Conservation (phyloP, 2,797 vertebrate genomes). For the Melopsittacus undulatus region DNA sequence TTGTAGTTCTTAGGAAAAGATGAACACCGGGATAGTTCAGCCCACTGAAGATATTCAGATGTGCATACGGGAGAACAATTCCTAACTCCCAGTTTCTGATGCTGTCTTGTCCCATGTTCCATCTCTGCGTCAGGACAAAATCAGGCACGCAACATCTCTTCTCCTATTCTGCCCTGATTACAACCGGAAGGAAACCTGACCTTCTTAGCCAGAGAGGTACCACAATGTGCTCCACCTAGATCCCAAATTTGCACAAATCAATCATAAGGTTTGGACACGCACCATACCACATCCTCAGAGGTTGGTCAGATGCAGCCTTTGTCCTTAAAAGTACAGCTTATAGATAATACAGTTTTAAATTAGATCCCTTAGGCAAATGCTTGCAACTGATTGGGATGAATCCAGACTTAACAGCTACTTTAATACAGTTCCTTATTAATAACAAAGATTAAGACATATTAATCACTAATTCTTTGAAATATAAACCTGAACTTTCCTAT, state of each 20-base stretch:
- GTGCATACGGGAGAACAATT: not conserved
- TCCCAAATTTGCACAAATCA: not conserved
- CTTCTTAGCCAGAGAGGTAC: not conserved
- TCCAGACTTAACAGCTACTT: not conserved
- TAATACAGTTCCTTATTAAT: not conserved
- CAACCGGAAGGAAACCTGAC: not conserved
- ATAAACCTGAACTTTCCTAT: not conserved
- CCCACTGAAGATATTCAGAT: not conserved
- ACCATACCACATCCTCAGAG: not conserved
- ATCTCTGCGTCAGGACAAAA: not conserved
- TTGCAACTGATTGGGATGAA: not conserved
- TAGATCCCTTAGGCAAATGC: not conserved
- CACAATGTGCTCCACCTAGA: not conserved
- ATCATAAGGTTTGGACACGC: fast-evolving
- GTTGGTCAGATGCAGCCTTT: not conserved
- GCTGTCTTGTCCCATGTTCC: not conserved
- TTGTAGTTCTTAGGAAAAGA: not conserved
- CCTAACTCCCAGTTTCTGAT: not conserved
- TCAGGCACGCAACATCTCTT: fast-evolving
- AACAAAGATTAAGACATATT: not conserved
- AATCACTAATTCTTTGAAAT: not conserved
- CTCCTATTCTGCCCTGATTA: not conserved
- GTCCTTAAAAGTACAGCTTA: not conserved
- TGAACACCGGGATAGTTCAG: not conserved
- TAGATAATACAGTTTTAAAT: not conserved